These are phyloP conservation scores for Hystrix brachyura DNA, from an alignment of 2,113 vertebrate genomes.

Conservation along the genomic window DNA sequence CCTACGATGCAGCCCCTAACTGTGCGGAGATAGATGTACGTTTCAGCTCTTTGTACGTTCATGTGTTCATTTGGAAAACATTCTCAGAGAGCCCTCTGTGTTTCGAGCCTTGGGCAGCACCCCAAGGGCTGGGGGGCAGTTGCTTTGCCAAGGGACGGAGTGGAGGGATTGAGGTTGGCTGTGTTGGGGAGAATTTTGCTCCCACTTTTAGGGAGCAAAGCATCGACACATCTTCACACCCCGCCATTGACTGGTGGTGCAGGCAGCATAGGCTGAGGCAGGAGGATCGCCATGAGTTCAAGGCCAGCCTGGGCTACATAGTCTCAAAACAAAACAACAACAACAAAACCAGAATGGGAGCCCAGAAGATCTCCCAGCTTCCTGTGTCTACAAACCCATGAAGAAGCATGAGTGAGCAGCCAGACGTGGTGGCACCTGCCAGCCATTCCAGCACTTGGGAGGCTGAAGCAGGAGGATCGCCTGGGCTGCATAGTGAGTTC, in stretches of 20 bases:
- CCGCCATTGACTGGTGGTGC: not conserved
- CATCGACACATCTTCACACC: not conserved
- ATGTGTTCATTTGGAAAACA: not conserved
- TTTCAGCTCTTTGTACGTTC: not conserved
- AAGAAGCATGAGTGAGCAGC: not conserved
- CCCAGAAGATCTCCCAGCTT: not conserved
- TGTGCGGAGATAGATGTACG: not conserved
- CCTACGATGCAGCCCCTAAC: not conserved
- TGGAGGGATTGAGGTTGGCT: not conserved
- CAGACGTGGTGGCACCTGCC: not conserved
- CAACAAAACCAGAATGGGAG: not conserved
- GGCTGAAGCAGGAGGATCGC: not conserved
- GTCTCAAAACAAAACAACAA: not conserved
- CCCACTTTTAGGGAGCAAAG: not conserved
- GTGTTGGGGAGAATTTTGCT: not conserved
- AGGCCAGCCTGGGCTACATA: not conserved
- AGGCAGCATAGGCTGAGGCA: not conserved
- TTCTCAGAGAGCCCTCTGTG: not conserved
- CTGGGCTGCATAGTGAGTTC: not conserved
- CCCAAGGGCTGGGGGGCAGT: not conserved
- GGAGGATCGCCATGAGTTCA: not conserved
- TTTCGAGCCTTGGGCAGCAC: not conserved
- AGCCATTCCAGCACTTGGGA: not conserved
- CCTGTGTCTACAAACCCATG: not conserved
- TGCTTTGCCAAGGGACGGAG: not conserved